A percentile compares a stretch with the other conserved stretches of the same genome.
Evolutionary conservation across 2,888 invertebrate species (phyloP).

Genomic region (Monopis laevigella): DNA sequence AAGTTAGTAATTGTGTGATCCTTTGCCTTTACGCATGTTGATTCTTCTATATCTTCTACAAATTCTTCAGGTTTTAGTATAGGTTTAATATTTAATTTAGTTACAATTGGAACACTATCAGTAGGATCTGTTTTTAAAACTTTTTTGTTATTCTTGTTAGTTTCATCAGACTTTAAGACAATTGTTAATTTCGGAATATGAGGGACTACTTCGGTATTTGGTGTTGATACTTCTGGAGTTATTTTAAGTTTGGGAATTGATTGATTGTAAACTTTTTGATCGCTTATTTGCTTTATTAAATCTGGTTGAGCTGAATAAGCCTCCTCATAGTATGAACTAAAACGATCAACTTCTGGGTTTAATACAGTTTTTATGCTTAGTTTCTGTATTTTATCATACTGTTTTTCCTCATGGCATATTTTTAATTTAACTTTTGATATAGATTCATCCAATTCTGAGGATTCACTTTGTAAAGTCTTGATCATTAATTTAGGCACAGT

Average conservation of each 20-base stretch:
- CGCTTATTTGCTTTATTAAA: too few species aligned
- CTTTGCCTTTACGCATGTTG: not conserved
- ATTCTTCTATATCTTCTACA: not conserved
- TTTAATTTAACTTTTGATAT: slow-evolving; percentile 47
- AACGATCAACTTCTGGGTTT: slow-evolving; percentile 44
- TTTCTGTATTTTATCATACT: slow-evolving; percentile 49
- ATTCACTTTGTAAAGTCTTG: slow-evolving; percentile 45
- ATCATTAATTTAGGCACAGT: slow-evolving; percentile 49
- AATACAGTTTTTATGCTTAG: slow-evolving; percentile 50
- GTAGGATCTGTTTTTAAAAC: slow-evolving; percentile 29
- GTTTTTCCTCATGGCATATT: slow-evolving; percentile 44
- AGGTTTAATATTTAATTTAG: slow-evolving; percentile 66
- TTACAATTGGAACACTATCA: slow-evolving; percentile 59
- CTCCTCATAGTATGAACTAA: too few species aligned
- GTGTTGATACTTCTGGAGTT: slow-evolving; percentile 32
- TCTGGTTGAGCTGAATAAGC: too few species aligned
- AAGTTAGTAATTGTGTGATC: slow-evolving; percentile 23
- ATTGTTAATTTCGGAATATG: slow-evolving; percentile 69
- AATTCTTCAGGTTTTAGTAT: slow-evolving; percentile 24
- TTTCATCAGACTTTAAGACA: slow-evolving; percentile 39
- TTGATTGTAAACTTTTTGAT: slow-evolving; percentile 23
- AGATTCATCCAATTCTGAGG: slow-evolving; percentile 38
- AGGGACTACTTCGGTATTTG: slow-evolving; percentile 32
- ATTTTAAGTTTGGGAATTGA: slow-evolving; percentile 37
- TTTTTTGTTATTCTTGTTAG: slow-evolving; percentile 32